Conservation (phyloP, 2,888 invertebrate species). For the Scrobipalpa costella region DNA sequence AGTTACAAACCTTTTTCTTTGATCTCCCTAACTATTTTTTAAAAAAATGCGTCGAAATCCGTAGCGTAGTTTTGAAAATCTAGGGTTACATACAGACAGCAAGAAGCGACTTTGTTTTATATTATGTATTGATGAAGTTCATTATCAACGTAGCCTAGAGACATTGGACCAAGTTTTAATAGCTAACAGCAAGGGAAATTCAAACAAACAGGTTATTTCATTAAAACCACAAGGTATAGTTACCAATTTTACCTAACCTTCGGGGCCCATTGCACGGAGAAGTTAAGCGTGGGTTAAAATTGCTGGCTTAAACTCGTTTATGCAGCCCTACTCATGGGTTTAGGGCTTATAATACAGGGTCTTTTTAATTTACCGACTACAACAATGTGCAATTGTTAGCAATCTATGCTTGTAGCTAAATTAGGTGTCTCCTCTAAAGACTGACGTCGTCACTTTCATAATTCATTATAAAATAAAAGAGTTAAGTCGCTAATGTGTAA, state of each 20-base stretch:
- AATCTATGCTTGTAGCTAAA: too few relatives aligned
- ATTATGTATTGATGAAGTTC: background rate
- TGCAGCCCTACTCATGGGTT: conserved; percentile 50
- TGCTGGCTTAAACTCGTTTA: conserved; percentile 73
- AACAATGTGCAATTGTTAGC: too few relatives aligned
- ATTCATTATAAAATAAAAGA: too few relatives aligned
- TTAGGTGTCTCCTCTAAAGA: background rate
- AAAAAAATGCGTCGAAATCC: too few relatives aligned
- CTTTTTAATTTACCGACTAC: background rate
- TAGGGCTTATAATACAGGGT: background rate
- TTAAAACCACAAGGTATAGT: conserved; percentile 45
- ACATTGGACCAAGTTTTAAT: conserved; percentile 9
- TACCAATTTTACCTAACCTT: conserved; percentile 50
- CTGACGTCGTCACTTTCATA: too few relatives aligned
- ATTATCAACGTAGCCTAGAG: background rate
- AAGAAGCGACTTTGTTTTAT: too few relatives aligned
- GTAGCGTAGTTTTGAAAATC: too few relatives aligned
- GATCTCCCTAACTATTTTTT: background rate
- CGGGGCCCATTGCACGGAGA: conserved; percentile 44
- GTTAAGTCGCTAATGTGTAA: too few relatives aligned
- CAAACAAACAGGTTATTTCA: conserved; percentile 52
- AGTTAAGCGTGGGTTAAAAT: conserved; percentile 72
- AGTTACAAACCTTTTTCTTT: too few relatives aligned
- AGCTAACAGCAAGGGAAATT: conserved; percentile 29
- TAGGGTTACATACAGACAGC: too few relatives aligned